These are phyloP conservation scores for Autographa pulchrina DNA, from an alignment of 2,888 invertebrate genomes.

Conservation along the genomic window DNA sequence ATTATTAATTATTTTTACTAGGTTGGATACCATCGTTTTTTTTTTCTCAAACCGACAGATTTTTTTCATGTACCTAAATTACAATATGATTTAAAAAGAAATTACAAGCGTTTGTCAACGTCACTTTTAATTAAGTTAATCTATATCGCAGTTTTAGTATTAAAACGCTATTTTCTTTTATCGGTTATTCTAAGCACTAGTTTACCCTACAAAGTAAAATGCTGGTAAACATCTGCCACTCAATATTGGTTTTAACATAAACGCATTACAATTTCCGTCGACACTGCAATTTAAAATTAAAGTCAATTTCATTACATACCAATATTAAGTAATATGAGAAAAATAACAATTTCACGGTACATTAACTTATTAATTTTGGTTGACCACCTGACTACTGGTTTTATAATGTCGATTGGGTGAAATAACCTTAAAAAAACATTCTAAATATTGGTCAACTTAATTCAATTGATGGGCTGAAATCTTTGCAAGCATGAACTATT, in stretches of 20 bases:
- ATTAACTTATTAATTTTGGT: conserved; percentile 59
- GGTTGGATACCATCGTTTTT: not conserved
- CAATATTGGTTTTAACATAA: conserved; percentile 6
- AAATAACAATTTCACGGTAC: conserved; percentile 60
- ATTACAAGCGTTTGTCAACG: not conserved
- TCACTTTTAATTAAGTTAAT: not conserved
- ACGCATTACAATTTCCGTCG: not conserved
- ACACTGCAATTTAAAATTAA: conserved; percentile 8
- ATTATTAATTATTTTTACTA: not conserved
- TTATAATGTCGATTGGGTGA: too few relatives aligned
- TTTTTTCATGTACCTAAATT: too few relatives aligned
- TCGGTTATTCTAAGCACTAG: not conserved
- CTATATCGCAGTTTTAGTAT: not conserved
- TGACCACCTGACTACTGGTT: conserved; percentile 50
- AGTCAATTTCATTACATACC: conserved; percentile 13
- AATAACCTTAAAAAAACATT: too few relatives aligned
- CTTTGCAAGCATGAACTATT: too few relatives aligned
- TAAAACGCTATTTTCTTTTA: not conserved
- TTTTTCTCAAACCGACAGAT: too few relatives aligned
- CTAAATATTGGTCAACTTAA: too few relatives aligned
- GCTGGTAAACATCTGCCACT: conserved; percentile 2
- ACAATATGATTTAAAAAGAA: not conserved
- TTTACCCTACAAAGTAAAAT: not conserved
- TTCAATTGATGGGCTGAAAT: too few relatives aligned
- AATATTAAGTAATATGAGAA: not conserved